phyloP scores from a whole-genome alignment of 2,888 invertebrate species.

The Gymnocheta viridis region DNA sequence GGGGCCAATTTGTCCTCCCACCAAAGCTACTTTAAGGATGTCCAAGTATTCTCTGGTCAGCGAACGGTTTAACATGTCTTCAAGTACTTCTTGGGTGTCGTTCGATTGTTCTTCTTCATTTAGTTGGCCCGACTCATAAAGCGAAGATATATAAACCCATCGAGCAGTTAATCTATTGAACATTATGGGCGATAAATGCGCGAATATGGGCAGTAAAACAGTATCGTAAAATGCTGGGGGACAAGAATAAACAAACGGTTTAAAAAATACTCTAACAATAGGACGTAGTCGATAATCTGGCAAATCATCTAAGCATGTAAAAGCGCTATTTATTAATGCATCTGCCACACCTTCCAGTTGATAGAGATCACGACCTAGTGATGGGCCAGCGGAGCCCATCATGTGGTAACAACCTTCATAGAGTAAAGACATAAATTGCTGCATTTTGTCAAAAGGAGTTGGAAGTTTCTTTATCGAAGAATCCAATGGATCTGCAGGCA shows the following conservation, averaged over 20 bases:
- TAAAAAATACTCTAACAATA: conserved; percentile 91
- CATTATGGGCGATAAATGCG: conserved; percentile 90
- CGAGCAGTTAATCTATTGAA: conserved; percentile 87
- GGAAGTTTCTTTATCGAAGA: conserved; percentile 82
- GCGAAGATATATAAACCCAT: conserved; percentile 90
- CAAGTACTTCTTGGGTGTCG: conserved; percentile 91
- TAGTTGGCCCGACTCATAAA: conserved; percentile 89
- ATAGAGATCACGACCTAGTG: conserved; percentile 94
- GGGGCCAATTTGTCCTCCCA: conserved; percentile 85
- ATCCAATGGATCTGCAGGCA: conserved; percentile 82
- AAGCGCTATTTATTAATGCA: conserved; percentile 86
- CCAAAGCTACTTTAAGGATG: conserved; percentile 88
- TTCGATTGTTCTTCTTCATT: conserved; percentile 89
- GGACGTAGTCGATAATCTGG: conserved; percentile 93
- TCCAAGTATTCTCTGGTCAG: conserved; percentile 94
- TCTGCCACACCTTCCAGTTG: conserved; percentile 88
- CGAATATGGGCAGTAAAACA: conserved; percentile 90
- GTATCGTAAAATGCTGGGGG: conserved; percentile 90
- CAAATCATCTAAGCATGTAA: conserved; percentile 84
- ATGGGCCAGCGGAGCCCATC: conserved; percentile 89
- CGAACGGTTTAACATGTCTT: conserved; percentile 92
- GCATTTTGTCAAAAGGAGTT: conserved; percentile 90
- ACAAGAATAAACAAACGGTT: conserved; percentile 92
- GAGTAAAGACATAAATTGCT: conserved; percentile 89
- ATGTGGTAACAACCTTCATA: conserved; percentile 92